Evolutionary conservation across 2,888 invertebrate species (phyloP), one percentile per base, ranked within the genome.

Genomic region (Peribatodes rhomboidaria): DNA sequence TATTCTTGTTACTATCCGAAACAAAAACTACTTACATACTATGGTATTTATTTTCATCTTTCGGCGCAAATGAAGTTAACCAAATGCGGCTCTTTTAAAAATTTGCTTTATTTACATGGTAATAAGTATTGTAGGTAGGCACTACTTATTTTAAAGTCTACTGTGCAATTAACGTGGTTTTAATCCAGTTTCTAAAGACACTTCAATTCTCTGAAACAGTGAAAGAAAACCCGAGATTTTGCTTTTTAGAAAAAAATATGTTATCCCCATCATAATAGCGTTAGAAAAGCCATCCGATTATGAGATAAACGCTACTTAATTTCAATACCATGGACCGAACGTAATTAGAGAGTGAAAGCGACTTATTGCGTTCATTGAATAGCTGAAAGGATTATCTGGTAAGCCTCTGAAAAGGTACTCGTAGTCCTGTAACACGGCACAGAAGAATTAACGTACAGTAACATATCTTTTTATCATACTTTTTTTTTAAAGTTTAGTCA

Each of bases 341-440:
- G 54, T 69, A 67, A 65, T 64, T 65, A 66, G 53, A 33, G 65
- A 67, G 55, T 47, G 37, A 67, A 61, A 55, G 61, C 56, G 63
- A 66, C 69, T 64, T 69, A 67, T 63, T 68, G 58, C 57, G 67
- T 60, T 58, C 62, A 66, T 59, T 69, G 67, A 71, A 68, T 64
- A 68, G 67, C 67, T 68, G 52, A 65, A 67, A 54, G 69, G 71
- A 71, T 73, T 71, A 71, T 65, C 65, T 64, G 49, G 53, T 65
- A 69, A 71, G 54, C 58, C 52, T 56, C 42, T 64, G 56, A 63
- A 67, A 70, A 69, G 68, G 59, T 41, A 53, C 53, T 27, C 35
- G 18, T 18, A 37, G 13, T 37, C 50, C n/a, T 10, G 18, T 70
- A 67, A 61, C 52, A 35, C 41, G 54, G 7, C 46, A 42, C 41